Conservation (phyloP, 2,888 invertebrate genomes). For the Halictus quadricinctus region DNA sequence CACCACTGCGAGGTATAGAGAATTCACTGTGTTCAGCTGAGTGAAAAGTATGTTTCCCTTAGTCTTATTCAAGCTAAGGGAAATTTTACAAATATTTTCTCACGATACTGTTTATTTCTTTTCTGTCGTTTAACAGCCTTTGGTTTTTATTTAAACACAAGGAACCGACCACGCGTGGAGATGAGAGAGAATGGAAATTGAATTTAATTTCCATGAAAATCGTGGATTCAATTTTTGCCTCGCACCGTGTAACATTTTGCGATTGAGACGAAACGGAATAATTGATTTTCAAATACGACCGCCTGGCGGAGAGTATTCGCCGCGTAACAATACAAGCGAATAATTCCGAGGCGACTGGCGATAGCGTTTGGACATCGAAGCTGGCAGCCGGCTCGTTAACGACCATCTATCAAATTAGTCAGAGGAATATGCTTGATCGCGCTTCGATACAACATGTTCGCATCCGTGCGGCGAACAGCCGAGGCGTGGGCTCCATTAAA, state of each 20-base stretch:
- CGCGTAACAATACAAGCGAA: slow-evolving; percentile 18
- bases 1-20: too few species aligned
- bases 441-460: slow-evolving; percentile 31
- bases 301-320: neutral
- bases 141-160: too few species aligned
- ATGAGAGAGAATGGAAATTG: neutral
- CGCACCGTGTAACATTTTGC: neutral
- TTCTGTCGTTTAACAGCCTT: too few species aligned
- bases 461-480: slow-evolving; percentile 19
- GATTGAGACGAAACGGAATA: neutral
- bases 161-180: too few species aligned
- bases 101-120: too few species aligned
- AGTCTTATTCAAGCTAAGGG: too few species aligned
- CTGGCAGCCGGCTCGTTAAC: slow-evolving; percentile 50
- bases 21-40: too few species aligned
- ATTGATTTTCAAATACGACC: neutral
- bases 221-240: neutral
- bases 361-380: slow-evolving; percentile 57
- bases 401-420: slow-evolving; percentile 46
- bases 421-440: slow-evolving; percentile 37
- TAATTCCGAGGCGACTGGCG: slow-evolving; percentile 65
- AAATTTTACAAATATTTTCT: too few species aligned
- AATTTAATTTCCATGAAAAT: neutral
- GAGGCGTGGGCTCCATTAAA: slow-evolving; percentile 51
- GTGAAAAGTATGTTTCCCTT: too few species aligned